Percentiles rank a stretch among this genome's conserved stretches.
These are phyloP conservation scores for Melanotaenia nigrans DNA, from an alignment of 2,797 vertebrate genomes.

Conservation along the genomic window DNA sequence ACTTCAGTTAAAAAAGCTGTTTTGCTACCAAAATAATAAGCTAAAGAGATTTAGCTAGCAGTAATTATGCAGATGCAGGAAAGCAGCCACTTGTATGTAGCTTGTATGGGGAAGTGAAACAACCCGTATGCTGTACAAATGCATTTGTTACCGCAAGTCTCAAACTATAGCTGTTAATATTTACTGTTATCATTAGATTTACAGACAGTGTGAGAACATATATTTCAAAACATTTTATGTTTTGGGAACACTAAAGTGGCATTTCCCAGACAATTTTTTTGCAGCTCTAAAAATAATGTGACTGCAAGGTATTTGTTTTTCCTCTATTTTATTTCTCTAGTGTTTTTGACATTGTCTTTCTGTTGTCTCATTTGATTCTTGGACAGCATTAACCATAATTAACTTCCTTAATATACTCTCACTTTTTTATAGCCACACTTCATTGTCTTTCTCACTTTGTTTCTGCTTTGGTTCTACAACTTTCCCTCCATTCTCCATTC, in stretches of 20 bases:
- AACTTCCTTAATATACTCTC: background rate
- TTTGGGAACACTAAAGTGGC: background rate
- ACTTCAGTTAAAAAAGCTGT: background rate
- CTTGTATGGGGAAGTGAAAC: background rate
- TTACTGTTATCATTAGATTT: background rate
- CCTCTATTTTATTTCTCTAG: background rate
- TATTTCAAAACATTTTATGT: background rate
- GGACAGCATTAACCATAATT: constrained; percentile 4
- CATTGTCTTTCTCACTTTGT: background rate
- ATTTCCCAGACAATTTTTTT: background rate
- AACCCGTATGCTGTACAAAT: background rate
- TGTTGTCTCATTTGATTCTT: background rate
- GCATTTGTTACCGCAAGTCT: background rate
- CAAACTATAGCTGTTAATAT: background rate
- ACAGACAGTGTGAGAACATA: background rate
- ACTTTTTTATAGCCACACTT: constrained; percentile 8
- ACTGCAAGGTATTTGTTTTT: background rate
- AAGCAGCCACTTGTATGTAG: background rate
- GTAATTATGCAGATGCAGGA: constrained; percentile 3
- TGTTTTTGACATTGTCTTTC: background rate
- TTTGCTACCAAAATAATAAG: background rate
- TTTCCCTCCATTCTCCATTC: constrained; percentile 26
- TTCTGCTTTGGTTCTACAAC: constrained; percentile 22
- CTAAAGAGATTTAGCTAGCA: background rate
- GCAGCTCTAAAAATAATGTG: background rate